Evolutionary conservation across 1,140 invertebrate species (phyloP).

Genomic region (Andrena cerasifolii): DNA sequence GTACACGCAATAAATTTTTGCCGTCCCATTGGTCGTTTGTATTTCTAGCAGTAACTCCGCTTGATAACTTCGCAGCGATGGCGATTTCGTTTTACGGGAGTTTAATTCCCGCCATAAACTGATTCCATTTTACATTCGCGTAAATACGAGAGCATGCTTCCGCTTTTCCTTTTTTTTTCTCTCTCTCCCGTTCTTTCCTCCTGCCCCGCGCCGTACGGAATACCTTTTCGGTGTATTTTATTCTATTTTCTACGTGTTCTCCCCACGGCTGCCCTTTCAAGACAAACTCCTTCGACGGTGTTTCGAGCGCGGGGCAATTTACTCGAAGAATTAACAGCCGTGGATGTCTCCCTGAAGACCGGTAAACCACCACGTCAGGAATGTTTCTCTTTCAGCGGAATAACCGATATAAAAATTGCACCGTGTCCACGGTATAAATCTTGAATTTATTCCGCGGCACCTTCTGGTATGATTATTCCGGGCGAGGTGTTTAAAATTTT

Average conservation of each 20-base stretch:
- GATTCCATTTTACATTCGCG: conserved; percentile 58
- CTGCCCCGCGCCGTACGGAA: not conserved
- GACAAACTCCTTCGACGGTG: conserved; percentile 1
- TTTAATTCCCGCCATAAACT: conserved; percentile 64
- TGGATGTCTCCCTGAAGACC: conserved; percentile 17
- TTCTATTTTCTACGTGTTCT: not conserved
- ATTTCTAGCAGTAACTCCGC: conserved; percentile 57
- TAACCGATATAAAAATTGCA: conserved; percentile 52
- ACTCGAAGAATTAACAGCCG: conserved; percentile 50
- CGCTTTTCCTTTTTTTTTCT: conserved; percentile 18
- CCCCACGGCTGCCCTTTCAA: conserved; percentile 8
- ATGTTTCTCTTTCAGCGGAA: not conserved
- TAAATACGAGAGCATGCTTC: conserved; percentile 24
- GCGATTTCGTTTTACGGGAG: conserved; percentile 55
- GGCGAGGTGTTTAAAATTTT: conserved; percentile 21
- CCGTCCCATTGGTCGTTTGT: conserved; percentile 65
- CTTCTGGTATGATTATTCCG: conserved; percentile 1
- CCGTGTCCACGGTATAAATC: conserved; percentile 39
- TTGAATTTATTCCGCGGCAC: conserved; percentile 25
- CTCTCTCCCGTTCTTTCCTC: conserved; percentile 45
- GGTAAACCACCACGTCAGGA: conserved; percentile 42
- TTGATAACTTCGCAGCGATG: conserved; percentile 58
- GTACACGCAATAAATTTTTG: conserved; percentile 47
- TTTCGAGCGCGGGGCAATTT: conserved; percentile 48
- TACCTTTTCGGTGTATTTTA: not conserved